Evolutionary conservation across 2,888 invertebrate genomes (phyloP), one percentile per base, ranked within the genome.

Genomic region (Pyrgus malvae): DNA sequence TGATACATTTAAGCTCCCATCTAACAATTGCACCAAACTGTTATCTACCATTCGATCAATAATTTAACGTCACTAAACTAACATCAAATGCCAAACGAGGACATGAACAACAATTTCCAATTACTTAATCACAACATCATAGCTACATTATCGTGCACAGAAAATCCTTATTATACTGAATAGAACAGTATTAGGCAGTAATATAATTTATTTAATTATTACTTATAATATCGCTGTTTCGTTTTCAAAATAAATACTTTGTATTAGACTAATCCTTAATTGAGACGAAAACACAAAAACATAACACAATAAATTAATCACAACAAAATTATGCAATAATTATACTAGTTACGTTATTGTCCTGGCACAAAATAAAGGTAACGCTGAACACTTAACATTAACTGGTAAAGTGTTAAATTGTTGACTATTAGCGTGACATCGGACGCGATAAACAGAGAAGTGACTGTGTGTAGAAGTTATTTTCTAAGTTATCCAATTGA

Each of bases 321-420:
- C 59, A 64, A 64, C 60, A 42, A 53, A 57, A 61, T 48, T 50
- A 40, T 35, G 44, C 53, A 35, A 19, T 35, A 53, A 51, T 17
- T 23, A 56, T 42, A 31, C 54, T 49, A 55, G 17, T 54, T 50
- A 57, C 46, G 50, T 63, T 65, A 66, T 66, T 67, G 68, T 67
- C 64, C 57, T 64, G 50, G 58, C 63, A 68, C 70, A 62, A 73
- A 74, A 72, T 73, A 80, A 72, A 74, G 67, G 37, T 53, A 59
- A 56, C 68, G 68, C 71, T 70, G 64, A 76, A 74, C 74, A 76
- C 75, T 68, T 61, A 74, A 73, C 67, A 63, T 59, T 66, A 61
- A 55, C 55, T 57, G 57, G 48, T 51, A 56, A 58, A 57, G 19
- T 59, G 51, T 11, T 41, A 41, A 14, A 8, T 2, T 27, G 9